phyloP scores from a whole-genome alignment of 2,113 vertebrate species.

The human (Homo sapiens) region GRCh38 chr3:113283501-113284000 shows the following conservation, averaged over 20 bases:
- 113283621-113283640: constrained; percentile 97
- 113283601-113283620: constrained; percentile 97
- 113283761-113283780: rapidly evolving
- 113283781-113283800: rapidly evolving
- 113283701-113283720: background rate
- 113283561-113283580: constrained; percentile 93
- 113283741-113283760: background rate
- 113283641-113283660: background rate
- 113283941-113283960: background rate
- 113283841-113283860: background rate
- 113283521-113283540: constrained; percentile 94
- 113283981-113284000: background rate
- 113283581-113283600: constrained; percentile 97
- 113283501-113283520: constrained; percentile 83
- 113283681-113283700: too few species aligned
- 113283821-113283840: background rate
- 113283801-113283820: too few species aligned
- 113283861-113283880: rapidly evolving
- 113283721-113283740: background rate
- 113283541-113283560: constrained; percentile 94
- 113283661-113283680: background rate
- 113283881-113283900: background rate
- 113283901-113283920: background rate
- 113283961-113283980: background rate
- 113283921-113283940: background rate